A percentile compares a stretch with the other conserved stretches of the same genome.
Evolutionary conservation across 2,888 invertebrate genomes (phyloP).

Genomic region (Pachydiplax longipennis): DNA sequence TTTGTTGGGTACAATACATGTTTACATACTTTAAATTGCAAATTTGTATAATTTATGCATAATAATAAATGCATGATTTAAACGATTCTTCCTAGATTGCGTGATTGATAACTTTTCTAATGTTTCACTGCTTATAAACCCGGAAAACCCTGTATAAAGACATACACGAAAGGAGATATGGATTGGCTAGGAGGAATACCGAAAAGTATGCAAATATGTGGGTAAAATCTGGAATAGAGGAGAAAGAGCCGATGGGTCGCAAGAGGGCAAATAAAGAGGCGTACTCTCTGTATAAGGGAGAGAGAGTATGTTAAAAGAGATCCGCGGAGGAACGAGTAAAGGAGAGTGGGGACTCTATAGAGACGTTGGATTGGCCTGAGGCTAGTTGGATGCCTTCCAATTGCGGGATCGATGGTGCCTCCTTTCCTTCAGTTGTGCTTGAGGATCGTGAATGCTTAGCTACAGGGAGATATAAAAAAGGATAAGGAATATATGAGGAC

Average conservation of each 20-base stretch:
- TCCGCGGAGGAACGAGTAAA: neutral
- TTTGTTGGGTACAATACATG: too few relatives aligned
- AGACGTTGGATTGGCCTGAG: constrained; percentile 37
- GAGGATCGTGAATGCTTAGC: neutral
- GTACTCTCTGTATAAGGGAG: neutral
- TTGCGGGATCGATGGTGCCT: constrained; percentile 6
- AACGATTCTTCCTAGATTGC: too few relatives aligned
- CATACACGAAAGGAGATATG: too few relatives aligned
- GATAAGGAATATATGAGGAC: neutral
- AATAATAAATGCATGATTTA: too few relatives aligned
- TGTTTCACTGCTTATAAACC: too few relatives aligned
- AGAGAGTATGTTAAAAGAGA: neutral
- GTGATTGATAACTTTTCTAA: too few relatives aligned
- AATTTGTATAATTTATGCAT: too few relatives aligned
- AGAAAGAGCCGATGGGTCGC: neutral
- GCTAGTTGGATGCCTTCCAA: constrained; percentile 36
- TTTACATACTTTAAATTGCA: too few relatives aligned
- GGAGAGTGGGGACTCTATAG: neutral
- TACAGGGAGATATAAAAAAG: neutral
- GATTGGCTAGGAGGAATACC: too few relatives aligned
- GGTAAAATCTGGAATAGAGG: too few relatives aligned
- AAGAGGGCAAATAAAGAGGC: neutral
- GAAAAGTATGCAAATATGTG: too few relatives aligned
- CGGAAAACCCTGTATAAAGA: too few relatives aligned
- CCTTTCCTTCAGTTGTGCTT: neutral